Evolutionary conservation across 1,140 invertebrate genomes (phyloP), one percentile per base, ranked within the genome.

Genomic region (Rhopalosiphum padi): DNA sequence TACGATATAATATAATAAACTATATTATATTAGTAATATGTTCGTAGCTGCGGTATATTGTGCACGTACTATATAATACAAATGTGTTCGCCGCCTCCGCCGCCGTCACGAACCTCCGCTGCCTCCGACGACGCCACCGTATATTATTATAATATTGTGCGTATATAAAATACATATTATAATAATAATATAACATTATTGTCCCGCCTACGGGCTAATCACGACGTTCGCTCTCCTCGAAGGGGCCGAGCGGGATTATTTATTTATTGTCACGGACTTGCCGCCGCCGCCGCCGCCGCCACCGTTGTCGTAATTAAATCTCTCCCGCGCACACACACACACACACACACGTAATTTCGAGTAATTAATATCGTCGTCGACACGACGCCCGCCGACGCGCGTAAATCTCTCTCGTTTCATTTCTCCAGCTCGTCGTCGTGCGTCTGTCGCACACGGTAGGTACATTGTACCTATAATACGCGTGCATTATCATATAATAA

Each of bases 251-350:
- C 85, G 43, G 85, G n/a, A 51, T 90, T 90, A 55, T 55, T 90
- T 90, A 55, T 55, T 90, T 90, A 90, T 60, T 35, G 86, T 88
- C 86, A 30, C 85, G 41, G 37, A 86, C 37, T 4, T 30, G 86
- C 11, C 15, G 86, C 43, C 43, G 43, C 18, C 82, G 86, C 11
- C 15, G 86, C 43, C 43, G 43, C 18, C 82, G 37, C 37, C 35
- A 37, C 35, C 25, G 85, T 87, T 25, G 85, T 87, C 43, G 85
- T 87, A 87, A 87, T 87, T 87, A 25, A 87, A 87, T 87, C 25
- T 87, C 30, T 87, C 43, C 37, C 82, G 15, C 82, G 15, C 60
- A 5, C 60, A 4, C 60, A 15, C 25, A n/a, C 82, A 4, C 82
- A 4, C 60, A 5, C 60, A 4, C 55, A 5, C 55, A 11, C 55